Percentiles rank a stretch among this genome's conserved stretches.
These are phyloP conservation scores for Pelagia noctiluca DNA, from an alignment of 30 jellyfish, hydroid and myxozoan genomes.

Conservation along the genomic window DNA sequence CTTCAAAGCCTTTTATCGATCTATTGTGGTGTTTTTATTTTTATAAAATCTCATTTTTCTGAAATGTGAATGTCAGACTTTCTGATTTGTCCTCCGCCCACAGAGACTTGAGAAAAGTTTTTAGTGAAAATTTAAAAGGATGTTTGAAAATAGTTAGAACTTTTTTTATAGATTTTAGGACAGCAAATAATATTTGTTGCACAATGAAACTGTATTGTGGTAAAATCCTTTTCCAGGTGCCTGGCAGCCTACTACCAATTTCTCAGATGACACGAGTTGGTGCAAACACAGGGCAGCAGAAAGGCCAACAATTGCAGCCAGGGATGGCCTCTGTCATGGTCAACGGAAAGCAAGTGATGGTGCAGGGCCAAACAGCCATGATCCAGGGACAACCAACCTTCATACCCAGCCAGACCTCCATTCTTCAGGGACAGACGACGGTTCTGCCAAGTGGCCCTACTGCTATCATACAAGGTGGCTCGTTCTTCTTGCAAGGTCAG, in stretches of 20 bases:
- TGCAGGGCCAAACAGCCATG: conserved; percentile 97
- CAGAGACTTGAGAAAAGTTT: no score
- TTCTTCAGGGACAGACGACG: conserved; percentile 91
- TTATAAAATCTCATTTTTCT: no score
- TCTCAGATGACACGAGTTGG: conserved; percentile 95
- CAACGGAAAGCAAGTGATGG: conserved; percentile 98
- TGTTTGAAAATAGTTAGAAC: no score
- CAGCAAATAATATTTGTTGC: no score
- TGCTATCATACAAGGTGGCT: conserved; percentile 96
- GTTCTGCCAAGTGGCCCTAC: conserved; percentile 97
- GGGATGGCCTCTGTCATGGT: conserved; percentile 99
- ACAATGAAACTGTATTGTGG: no score
- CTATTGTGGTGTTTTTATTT: no score
- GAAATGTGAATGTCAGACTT: no score
- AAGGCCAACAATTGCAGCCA: conserved; percentile 85
- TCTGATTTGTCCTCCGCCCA: no score
- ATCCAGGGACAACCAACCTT: conserved; percentile 97
- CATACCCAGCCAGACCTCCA: conserved; percentile 92
- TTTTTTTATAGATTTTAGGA: no score
- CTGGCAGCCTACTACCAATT: conserved; percentile 92
- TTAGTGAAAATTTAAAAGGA: no score
- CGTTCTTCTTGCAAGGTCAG: conserved; percentile 96
- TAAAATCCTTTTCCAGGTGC: conserved; percentile 79
- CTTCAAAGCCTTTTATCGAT: no score
- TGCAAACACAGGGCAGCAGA: conserved; percentile 78